Base-by-base conservation (phyloP, 2,797 vertebrate genomes). In the Hippoglossus hippoglossus region DNA sequence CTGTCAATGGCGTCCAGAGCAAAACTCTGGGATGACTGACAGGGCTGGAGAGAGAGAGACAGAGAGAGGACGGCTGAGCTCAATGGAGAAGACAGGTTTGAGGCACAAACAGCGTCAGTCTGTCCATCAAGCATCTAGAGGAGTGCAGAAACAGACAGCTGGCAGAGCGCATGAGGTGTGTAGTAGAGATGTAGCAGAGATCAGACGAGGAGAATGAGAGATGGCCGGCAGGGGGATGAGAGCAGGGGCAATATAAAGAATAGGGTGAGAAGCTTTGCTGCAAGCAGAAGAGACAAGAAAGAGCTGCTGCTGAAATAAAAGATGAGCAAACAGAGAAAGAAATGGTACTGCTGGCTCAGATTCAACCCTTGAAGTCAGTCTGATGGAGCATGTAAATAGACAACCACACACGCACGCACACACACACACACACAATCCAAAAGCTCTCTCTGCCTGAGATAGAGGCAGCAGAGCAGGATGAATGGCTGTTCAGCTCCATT, bases 1-100 rank as follows among this genome's bases (percentile, higher is more conserved):
- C 96, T 97, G 93, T 99, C 96, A 80, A 98, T 73, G 0, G 96
- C 92, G 74, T 96, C 94, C 84, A 95, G 87, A 49, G 96, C 94
- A 16, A 95, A 94, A 81, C 80, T 90, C 60, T 93, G 89, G 2
- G 92, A 82, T 0, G 94, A 94, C 88, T 95, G 95, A 91, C 97
- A 99, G 5, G 97, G 97, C 97, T 98, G 80, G 58, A 54, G 61
- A 65, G 71, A 56, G 46, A 25, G 24, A 66, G 39, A 26, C 21
- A 53, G 24, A 25, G 11, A 3, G 13, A 46, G 15, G 44, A 19
- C 18, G 6, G 53, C 11, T 41, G 11, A 66, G 56, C 54, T 74
- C 39, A 64, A 24, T 31, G 11, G n/a, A 52, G 28, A 78, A 54
- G 36, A 26, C 62, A 74, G 72, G 77, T 83, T 69, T 66, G 34